Evolutionary conservation across 2,888 invertebrate genomes (phyloP), one percentile per base, ranked within the genome.

Genomic region (Drosophila affinis): DNA sequence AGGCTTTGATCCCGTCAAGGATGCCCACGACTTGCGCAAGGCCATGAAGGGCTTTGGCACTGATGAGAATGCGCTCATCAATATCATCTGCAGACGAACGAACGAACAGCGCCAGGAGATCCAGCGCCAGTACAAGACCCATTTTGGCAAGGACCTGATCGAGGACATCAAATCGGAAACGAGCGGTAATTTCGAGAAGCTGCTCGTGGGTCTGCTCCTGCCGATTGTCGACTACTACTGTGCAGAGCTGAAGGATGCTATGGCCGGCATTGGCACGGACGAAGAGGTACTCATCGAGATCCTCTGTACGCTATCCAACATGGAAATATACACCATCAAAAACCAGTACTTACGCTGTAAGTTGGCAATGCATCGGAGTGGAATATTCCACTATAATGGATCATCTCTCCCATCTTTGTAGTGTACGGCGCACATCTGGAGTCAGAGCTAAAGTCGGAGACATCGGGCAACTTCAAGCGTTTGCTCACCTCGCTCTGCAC

Each of bases 21-120:
- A 97, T 94, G 97, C 97, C 0, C 95, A 95, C 79, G 93, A 95
- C 2, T 93, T 98, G 27, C 94, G 97, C n/a, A 96, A 96, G 86
- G 97, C 98, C 0, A 98, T 98, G 98, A 97, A 97, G 93, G 98
- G 97, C 21, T 92, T 92, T 47, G 97, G 98, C 39, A 98, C 98
- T 0, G 97, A 98, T 91, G 98, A 98, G 91, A 96, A 96, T 89
- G 94, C 96, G 0, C 96, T 98, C 82, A 97, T 98, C 67, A 95
- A 96, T 81, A 95, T 98, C 12, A 93, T 99, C 53, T 95, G 96
- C 9, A 94, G 95, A 76, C 95, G 98, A 56, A 95, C 95, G 77
- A 98, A 98, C 89, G 94, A 94, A 34, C 98, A 99, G 92, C 94
- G 99, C 65, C 94, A 97, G 79, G 92, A 92, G 80, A 91, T 92